These are phyloP conservation scores for Hypena proboscidalis DNA, from an alignment of 2,888 invertebrate species.

Conservation along the genomic window DNA sequence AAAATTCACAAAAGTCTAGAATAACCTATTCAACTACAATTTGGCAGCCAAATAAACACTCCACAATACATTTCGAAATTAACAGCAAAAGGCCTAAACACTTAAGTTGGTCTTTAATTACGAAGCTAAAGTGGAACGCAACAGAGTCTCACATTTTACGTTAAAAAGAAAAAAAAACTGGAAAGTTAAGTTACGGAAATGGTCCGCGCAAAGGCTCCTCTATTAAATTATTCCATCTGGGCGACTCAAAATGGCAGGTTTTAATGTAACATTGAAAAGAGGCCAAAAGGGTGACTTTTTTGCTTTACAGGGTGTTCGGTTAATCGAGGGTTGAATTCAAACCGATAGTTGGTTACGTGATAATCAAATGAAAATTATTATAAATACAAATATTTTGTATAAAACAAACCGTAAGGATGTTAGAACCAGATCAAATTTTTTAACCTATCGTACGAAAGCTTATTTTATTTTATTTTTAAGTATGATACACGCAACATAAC, in stretches of 20 bases:
- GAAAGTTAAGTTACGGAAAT: conserved; percentile 56
- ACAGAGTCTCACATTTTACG: conserved; percentile 11
- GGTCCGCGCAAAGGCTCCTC: conserved; percentile 64
- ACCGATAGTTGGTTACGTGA: too few species aligned
- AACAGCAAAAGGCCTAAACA: conserved; percentile 2
- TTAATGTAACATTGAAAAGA: conserved; percentile 72
- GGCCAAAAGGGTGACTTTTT: conserved; percentile 51
- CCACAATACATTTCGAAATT: background rate
- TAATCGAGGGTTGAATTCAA: too few species aligned
- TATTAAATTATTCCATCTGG: conserved; percentile 80
- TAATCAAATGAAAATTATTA: too few species aligned
- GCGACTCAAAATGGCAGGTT: conserved; percentile 67
- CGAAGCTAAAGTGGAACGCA: conserved; percentile 13
- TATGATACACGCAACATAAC: too few species aligned
- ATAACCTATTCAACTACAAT: background rate
- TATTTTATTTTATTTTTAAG: too few species aligned
- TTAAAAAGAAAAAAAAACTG: conserved; percentile 37
- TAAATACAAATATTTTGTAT: too few species aligned
- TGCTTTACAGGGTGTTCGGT: too few species aligned
- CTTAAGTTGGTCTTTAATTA: conserved; percentile 17
- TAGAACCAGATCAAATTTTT: too few species aligned
- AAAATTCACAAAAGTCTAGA: too few species aligned
- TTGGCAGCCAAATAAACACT: background rate
- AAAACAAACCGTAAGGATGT: too few species aligned
- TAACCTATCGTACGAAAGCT: too few species aligned